Evolutionary conservation across 2,797 vertebrate species (phyloP).

Genomic region (Acipenser transmontanus): DNA sequence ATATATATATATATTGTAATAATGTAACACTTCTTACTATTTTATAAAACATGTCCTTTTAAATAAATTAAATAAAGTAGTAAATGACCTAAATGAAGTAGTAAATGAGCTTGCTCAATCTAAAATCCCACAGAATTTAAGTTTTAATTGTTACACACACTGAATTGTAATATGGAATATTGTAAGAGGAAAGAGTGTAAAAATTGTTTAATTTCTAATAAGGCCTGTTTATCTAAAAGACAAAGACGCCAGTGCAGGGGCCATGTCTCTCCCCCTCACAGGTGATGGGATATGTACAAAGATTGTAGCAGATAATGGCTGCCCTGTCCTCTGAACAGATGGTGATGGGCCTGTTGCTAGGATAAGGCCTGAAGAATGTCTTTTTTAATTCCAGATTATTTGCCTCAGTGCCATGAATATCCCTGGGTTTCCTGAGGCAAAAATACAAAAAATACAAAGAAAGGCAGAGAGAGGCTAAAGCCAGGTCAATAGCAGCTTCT

Average conservation of each 20-base stretch:
- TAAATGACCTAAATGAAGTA: slow-evolving; percentile 48
- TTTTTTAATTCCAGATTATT: slow-evolving; percentile 85
- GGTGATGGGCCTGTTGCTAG: slow-evolving; percentile 83
- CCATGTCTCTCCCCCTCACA: slow-evolving; percentile 62
- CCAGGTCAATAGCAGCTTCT: slow-evolving; percentile 65
- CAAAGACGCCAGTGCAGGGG: slow-evolving; percentile 60
- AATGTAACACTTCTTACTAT: no score
- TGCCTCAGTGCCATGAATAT: slow-evolving; percentile 74
- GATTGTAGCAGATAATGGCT: slow-evolving; percentile 63
- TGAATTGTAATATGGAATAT: slow-evolving; percentile 53
- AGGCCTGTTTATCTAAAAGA: slow-evolving; percentile 54
- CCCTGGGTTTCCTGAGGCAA: slow-evolving; percentile 64
- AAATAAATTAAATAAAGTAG: slow-evolving; percentile 26
- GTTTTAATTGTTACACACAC: slow-evolving; percentile 36
- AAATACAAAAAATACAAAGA: slow-evolving; percentile 52
- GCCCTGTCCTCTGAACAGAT: slow-evolving; percentile 77
- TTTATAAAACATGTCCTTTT: no score
- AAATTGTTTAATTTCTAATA: slow-evolving; percentile 39
- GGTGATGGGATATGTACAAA: slow-evolving; percentile 72
- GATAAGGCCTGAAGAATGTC: slow-evolving; percentile 77
- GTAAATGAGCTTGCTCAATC: no score
- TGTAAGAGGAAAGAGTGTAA: slow-evolving; percentile 14
- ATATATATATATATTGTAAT: no score
- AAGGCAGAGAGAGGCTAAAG: slow-evolving; percentile 46
- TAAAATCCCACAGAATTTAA: no score